phyloP scores from a whole-genome alignment of 2,888 invertebrate species.

The Holacanthella duospinosa region DNA sequence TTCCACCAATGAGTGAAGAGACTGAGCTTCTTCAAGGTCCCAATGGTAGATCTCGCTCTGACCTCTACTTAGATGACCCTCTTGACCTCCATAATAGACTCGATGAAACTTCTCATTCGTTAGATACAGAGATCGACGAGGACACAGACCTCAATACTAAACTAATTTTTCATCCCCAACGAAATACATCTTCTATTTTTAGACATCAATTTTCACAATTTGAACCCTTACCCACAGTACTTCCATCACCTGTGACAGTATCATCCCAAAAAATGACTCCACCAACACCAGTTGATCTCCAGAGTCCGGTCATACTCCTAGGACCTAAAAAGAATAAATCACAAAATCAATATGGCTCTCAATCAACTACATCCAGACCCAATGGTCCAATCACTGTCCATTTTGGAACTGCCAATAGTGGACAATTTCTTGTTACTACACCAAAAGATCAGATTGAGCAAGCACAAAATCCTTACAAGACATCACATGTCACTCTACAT shows the following conservation, averaged over 20 bases:
- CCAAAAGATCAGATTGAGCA: too few relatives aligned
- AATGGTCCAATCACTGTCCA: neutral
- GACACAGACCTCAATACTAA: neutral
- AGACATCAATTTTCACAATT: neutral
- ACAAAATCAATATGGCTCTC: neutral
- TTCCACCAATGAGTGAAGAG: neutral
- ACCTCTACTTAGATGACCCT: neutral
- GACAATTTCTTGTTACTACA: too few relatives aligned
- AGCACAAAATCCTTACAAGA: too few relatives aligned
- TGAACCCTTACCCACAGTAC: neutral
- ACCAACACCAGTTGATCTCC: neutral
- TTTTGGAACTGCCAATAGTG: neutral
- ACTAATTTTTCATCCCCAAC: constrained; percentile 10
- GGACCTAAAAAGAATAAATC: neutral
- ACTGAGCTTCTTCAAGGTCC: neutral
- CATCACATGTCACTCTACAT: neutral
- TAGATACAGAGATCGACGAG: neutral
- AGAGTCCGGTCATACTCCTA: neutral
- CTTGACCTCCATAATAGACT: constrained; percentile 13
- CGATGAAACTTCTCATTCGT: constrained; percentile 2
- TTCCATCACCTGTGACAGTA: neutral
- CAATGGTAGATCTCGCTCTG: neutral
- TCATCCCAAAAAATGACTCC: neutral
- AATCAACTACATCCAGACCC: neutral
- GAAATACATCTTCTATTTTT: constrained; percentile 11